Base-by-base conservation (phyloP, 2,113 vertebrate species). In the Podilymbus podiceps region DNA sequence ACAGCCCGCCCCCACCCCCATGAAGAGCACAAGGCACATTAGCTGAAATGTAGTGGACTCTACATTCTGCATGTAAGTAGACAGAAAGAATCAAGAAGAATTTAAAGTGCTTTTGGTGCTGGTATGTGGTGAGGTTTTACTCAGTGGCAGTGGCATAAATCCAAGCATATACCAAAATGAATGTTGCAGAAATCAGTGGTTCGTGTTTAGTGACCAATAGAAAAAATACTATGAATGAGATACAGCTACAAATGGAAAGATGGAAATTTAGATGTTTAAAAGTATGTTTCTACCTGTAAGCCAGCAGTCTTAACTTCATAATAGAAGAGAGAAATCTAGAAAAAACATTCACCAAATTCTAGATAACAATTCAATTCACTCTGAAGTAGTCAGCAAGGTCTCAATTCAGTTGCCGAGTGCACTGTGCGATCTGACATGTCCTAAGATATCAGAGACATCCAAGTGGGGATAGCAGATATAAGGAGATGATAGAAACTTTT, bases 1-100 rank as follows among this genome's bases (percentile, higher is more conserved):
- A 42, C 38, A 38, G 8, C 10, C 3, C 12, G 1, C 1, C 1
- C 8, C n/a, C 21, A 38, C 33, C 12, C 8, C 25, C 21, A 8
- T 58, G 24, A 23, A 44, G 31, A 85, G 47, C 60, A 63, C 19
- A 40, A 20, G 24, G 8, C 17, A 63, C 33, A 9, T 68, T 63
- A 55, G 4, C 27, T 62, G 46, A 66, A 49, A 73, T 12, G 31
- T 12, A 31, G 23, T 76, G 21, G 11, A 40, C 46, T 22, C 35
- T 12, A 73, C 7, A 50, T 50, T 67, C 17, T 73, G 23, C 47
- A 56, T 6, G 11, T 33, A 40, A 78, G 47, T 44, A 33, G 58
- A 42, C 18, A 59, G n/a, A 78, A 83, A 67, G 31, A 60, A 44
- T 23, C 0, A 1, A 67, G 44, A 83, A 77, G 20, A 40, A 28